Conservation (phyloP, 1,140 invertebrate genomes). For the Heliothis subflexa region DNA sequence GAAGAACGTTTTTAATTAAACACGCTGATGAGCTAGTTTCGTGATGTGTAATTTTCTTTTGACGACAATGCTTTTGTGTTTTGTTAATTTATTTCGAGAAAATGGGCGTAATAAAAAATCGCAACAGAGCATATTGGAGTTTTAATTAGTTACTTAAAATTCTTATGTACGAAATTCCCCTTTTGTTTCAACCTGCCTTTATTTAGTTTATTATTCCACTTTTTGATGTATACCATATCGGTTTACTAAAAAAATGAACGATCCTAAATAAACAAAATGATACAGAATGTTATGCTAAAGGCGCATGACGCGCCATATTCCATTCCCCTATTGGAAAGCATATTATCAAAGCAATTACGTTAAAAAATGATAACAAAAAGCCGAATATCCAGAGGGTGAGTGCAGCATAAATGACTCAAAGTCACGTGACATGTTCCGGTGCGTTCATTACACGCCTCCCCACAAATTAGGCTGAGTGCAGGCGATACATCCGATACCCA, state of each 20-base stretch:
- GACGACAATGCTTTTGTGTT: slow-evolving; percentile 44
- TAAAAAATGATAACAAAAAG: slow-evolving; percentile 49
- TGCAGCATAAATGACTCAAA: slow-evolving; percentile 47
- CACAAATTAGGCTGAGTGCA: slow-evolving; percentile 52
- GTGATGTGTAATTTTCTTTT: slow-evolving; percentile 53
- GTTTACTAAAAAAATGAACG: neutral
- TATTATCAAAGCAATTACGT: slow-evolving; percentile 50
- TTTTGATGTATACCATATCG: too few species aligned
- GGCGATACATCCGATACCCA: slow-evolving; percentile 44
- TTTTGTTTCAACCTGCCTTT: neutral
- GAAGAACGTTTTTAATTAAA: slow-evolving; percentile 58
- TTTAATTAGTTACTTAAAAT: slow-evolving; percentile 34
- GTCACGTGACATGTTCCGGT: slow-evolving; percentile 48
- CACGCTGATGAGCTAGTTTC: slow-evolving; percentile 48
- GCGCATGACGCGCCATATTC: slow-evolving; percentile 7
- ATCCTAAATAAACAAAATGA: slow-evolving; percentile 39
- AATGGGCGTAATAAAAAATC: slow-evolving; percentile 34
- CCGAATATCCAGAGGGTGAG: slow-evolving; percentile 35
- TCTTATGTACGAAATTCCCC: neutral
- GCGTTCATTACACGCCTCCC: slow-evolving; percentile 46
- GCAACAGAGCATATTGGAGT: slow-evolving; percentile 9
- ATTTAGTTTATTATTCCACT: too few species aligned
- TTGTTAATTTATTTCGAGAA: slow-evolving; percentile 38
- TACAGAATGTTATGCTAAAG: slow-evolving; percentile 23
- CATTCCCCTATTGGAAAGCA: slow-evolving; percentile 23